Base-by-base conservation (phyloP, 1,140 invertebrate species). In the Cecropterus lyciades region DNA sequence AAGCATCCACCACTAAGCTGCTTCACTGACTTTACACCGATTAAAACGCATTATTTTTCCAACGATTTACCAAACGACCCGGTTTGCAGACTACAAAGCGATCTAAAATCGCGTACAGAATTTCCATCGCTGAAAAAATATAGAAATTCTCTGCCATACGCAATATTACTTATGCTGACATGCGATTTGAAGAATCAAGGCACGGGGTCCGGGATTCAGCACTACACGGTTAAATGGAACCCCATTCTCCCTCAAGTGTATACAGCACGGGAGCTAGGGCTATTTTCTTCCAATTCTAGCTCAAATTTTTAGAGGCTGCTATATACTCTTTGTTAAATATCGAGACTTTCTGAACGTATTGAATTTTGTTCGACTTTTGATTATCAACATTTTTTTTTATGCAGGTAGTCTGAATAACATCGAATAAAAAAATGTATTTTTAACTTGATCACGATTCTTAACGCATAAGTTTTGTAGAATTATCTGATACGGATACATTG, bases 181-280 rank as follows among this genome's bases (percentile, higher is more conserved):
- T n/a, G 9, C 27, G 51, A 53, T 53, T 33, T 37, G 4, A 13
- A 27, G 13, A 10, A 9, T 24, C 27, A 27, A 9, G n/a, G 24
- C 5, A 7, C 46, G 3, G 24, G n/a, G 49, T 14, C 13, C 40
- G 40, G n/a, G 13, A 43, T 43, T 13, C 40, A 43, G 40, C 40
- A 43, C 40, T 43, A 43, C 40, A 43, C 40, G 57, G 45, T 60
- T 62, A 62, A 62, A 62, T 62, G 57, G 57, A 62, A 62, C 16
- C 57, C 46, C 57, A 62, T 62, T 62, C 57, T 37, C 24, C 45
- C 30, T 62, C 57, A 62, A 62, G 57, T 60, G 57, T 45, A 60
- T 30, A 30, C 24, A 49, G 45, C 4, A 9, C 57, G 30, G 30
- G 57, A 60, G 57, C 30, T 49, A 11, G 10, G 6, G 11, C 10